phyloP scores from a whole-genome alignment of 2,888 invertebrate genomes.

The Eurytoma adleriae region DNA sequence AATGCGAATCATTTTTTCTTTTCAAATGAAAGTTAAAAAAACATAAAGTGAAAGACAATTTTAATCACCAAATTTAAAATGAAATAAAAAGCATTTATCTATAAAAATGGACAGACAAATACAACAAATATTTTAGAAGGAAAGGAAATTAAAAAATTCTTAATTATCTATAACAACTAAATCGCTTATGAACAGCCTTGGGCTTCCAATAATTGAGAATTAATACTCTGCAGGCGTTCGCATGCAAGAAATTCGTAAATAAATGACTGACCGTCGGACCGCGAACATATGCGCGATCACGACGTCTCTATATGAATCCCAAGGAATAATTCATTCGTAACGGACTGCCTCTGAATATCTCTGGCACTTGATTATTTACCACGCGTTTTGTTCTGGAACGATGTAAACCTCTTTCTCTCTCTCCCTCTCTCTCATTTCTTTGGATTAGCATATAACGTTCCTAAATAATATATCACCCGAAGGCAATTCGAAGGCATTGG shows the following conservation, averaged over 20 bases:
- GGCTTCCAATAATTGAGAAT: not conserved
- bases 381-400: slow-evolving; percentile 10
- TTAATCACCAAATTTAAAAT: too few relatives aligned
- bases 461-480: slow-evolving; percentile 70
- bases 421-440: slow-evolving; percentile 33
- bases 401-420: slow-evolving; percentile 25
- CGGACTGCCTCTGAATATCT: not conserved
- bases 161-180: too few relatives aligned
- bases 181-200: too few relatives aligned
- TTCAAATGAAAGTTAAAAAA: too few relatives aligned
- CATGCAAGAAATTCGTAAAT: slow-evolving; percentile 33
- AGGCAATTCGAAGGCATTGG: slow-evolving; percentile 58
- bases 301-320: slow-evolving; percentile 38
- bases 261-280: slow-evolving; percentile 8
- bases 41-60: too few relatives aligned
- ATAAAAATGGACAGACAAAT: too few relatives aligned
- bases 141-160: too few relatives aligned
- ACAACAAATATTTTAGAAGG: too few relatives aligned
- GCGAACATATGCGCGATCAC: slow-evolving; percentile 12
- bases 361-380: slow-evolving; percentile 31
- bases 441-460: slow-evolving; percentile 63
- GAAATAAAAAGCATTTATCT: too few relatives aligned
- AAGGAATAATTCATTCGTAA: slow-evolving; percentile 54
- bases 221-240: not conserved
- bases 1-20: too few relatives aligned